Evolutionary conservation across 1,140 invertebrate genomes (phyloP).

Genomic region (Drosophila pseudoobscura): DNA sequence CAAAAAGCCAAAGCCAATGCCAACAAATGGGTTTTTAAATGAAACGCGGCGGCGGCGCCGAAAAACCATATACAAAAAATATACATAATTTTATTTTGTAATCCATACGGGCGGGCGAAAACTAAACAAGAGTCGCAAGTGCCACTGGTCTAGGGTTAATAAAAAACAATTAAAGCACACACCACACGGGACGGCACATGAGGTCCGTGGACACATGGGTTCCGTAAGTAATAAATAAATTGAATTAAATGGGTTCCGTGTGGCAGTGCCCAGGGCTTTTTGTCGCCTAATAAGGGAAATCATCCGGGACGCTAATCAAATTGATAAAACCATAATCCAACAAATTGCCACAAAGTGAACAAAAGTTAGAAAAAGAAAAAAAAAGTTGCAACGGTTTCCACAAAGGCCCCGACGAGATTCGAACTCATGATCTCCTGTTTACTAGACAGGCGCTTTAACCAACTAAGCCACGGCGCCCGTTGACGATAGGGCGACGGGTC

Average conservation of each 20-base stretch:
- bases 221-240: constrained; percentile 54
- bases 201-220: constrained; percentile 2
- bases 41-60: constrained; percentile 29
- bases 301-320: constrained; percentile 43
- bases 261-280: constrained; percentile 16
- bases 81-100: constrained; percentile 65
- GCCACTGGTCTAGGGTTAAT: constrained; percentile 1
- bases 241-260: constrained; percentile 47
- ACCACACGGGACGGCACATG: not conserved
- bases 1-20: constrained; percentile 32
- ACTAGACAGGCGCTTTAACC: constrained; percentile 87
- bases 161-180: constrained; percentile 59
- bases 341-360: constrained; percentile 13
- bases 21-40: constrained; percentile 55
- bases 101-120: constrained; percentile 33
- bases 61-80: constrained; percentile 21
- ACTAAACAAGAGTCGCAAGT: constrained; percentile 35
- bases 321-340: constrained; percentile 14
- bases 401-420: constrained; percentile 85
- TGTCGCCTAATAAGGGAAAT: constrained; percentile 37
- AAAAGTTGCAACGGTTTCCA: not conserved
- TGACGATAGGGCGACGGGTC: not conserved
- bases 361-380: not conserved
- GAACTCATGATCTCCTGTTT: constrained; percentile 87
- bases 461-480: constrained; percentile 86